Base-by-base conservation (phyloP, 2,888 invertebrate species). In the Trimorus sp. region DNA sequence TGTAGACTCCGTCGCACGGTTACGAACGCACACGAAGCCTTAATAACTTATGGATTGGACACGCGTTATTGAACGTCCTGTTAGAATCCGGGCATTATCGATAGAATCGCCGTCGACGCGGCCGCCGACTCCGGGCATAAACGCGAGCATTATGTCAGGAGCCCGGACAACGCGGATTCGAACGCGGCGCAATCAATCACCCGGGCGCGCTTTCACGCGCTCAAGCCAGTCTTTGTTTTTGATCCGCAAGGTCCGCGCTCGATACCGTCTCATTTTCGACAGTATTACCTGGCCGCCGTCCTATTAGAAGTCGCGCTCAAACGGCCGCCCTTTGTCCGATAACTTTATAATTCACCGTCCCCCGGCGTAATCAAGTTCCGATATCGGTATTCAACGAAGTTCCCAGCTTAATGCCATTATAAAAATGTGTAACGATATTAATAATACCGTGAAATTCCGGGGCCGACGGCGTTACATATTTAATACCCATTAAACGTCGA, bases 31-130 rank as follows among this genome's bases (percentile, higher is more conserved):
- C 85, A 87, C 87, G 89, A 88, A 84, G 87, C 88, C 86, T 89
- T 89, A 88, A 89, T 90, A 89, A 90, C 89, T 89, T 88, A 88
- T 90, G 87, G 89, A 90, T 89, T 86, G 87, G 86, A 89, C 87
- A 83, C 82, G 85, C 87, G 87, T 88, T 88, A 89, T 90, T 88
- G 90, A 90, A 85, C 89, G 86, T 83, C 83, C 87, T 85, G 87
- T 89, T 89, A 87, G 86, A 89, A 89, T 90, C 89, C 87, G 88
- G 87, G 89, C 86, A 87, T 89, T 89, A 89, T 89, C 89, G 90
- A 89, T 88, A 84, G 85, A 84, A 84, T 81, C 74, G 60, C 81
- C 75, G 78, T 73, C 79, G 77, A 79, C 82, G 83, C 68, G 68
- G 56, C 79, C 81, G 79, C 73, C 85, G 83, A 74, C 79, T 84